Percentiles rank a stretch among this genome's conserved stretches.
Evolutionary conservation across 2,888 invertebrate genomes (phyloP).

Genomic region (Ophion ventricosus): DNA sequence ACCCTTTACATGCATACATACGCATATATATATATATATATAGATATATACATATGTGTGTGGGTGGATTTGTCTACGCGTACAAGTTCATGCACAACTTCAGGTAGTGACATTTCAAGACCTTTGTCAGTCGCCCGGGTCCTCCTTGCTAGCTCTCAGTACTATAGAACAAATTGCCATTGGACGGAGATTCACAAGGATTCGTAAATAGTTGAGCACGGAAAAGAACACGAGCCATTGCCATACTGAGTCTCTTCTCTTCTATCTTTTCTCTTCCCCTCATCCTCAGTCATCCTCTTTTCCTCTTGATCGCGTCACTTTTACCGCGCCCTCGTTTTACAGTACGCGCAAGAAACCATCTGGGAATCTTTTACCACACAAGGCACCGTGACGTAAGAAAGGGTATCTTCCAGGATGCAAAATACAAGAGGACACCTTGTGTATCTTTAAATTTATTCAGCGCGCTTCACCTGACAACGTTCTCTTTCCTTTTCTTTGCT

Average conservation of each 20-base stretch:
- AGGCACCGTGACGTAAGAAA: constrained; percentile 30
- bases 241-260: constrained; percentile 50
- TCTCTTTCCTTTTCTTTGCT: background rate
- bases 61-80: background rate
- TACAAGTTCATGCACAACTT: constrained; percentile 47
- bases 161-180: constrained; percentile 59
- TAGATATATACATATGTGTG: background rate
- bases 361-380: constrained; percentile 38
- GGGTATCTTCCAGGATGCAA: constrained; percentile 30
- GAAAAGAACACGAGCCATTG: constrained; percentile 63
- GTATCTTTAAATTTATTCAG: constrained; percentile 34
- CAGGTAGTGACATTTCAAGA: constrained; percentile 68
- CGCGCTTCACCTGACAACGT: constrained; percentile 4
- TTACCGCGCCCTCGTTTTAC: constrained; percentile 37
- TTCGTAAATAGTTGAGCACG: constrained; percentile 75
- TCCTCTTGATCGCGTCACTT: constrained; percentile 29
- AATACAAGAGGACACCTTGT: constrained; percentile 17
- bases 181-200: constrained; percentile 67
- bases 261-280: too few species aligned
- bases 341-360: constrained; percentile 21
- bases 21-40: background rate
- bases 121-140: constrained; percentile 65
- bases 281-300: background rate
- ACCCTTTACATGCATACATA: background rate
- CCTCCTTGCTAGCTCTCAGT: constrained; percentile 53